phyloP scores from a whole-genome alignment of 2,888 invertebrate genomes.

The Carabus problematicus region DNA sequence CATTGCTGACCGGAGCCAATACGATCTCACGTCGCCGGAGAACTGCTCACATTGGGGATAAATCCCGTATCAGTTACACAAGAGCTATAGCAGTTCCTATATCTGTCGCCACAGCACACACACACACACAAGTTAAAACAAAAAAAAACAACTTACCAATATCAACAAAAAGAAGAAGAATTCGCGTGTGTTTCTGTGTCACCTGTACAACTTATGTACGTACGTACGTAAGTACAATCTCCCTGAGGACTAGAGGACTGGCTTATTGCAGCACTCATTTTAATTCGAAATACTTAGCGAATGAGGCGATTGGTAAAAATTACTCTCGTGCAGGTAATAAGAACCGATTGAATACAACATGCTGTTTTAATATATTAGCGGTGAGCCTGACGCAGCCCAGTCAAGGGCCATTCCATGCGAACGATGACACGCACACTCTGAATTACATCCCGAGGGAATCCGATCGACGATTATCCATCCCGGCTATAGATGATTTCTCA shows the following conservation, averaged over 20 bases:
- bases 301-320: constrained; percentile 17
- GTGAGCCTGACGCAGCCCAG: not conserved
- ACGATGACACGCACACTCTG: constrained; percentile 19
- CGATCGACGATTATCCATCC: constrained; percentile 3
- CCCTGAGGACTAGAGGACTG: constrained; percentile 25
- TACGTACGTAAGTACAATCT: not conserved
- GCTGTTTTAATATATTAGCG: constrained; percentile 36
- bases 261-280: constrained; percentile 33
- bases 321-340: constrained; percentile 36
- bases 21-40: not conserved
- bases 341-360: constrained; percentile 26
- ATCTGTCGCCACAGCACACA: not conserved
- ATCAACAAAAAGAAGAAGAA: too few relatives aligned
- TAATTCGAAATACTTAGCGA: constrained; percentile 35
- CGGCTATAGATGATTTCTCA: constrained; percentile 8
- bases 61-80: not conserved
- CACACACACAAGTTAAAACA: too few relatives aligned
- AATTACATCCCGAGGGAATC: constrained; percentile 10
- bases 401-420: not conserved
- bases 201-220: constrained; percentile 8
- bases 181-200: constrained; percentile 11
- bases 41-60: not conserved
- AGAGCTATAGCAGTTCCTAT: not conserved
- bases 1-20: not conserved
- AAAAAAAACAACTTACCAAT: too few relatives aligned